Evolutionary conservation across 2,797 vertebrate genomes (phyloP).

Genomic region (Sternotherus odoratus): DNA sequence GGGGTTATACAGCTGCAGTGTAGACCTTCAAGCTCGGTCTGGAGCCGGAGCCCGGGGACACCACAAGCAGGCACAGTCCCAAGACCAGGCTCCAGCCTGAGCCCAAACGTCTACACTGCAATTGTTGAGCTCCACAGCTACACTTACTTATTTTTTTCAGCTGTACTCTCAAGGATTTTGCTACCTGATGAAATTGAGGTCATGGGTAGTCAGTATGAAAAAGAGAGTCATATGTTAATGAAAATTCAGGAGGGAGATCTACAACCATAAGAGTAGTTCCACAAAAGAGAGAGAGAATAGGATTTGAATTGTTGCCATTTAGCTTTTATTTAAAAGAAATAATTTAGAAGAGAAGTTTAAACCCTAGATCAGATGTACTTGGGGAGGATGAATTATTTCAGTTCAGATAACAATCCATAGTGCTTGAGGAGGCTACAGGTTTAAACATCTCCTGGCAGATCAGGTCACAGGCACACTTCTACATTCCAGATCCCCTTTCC

Average conservation of each 20-base stretch:
- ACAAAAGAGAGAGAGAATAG: background rate
- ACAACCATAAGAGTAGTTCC: background rate
- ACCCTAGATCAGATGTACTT: conserved; percentile 1
- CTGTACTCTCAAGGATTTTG: background rate
- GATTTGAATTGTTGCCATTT: conserved; percentile 59
- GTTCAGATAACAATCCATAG: background rate
- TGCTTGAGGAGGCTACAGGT: conserved; percentile 34
- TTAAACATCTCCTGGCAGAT: conserved; percentile 11
- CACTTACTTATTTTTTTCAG: background rate
- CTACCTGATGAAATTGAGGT: background rate
- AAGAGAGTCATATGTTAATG: background rate
- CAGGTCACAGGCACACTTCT: conserved; percentile 33
- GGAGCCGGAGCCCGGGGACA: background rate
- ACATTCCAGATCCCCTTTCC: conserved; percentile 37
- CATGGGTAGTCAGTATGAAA: background rate
- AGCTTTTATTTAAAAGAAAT: conserved; percentile 30
- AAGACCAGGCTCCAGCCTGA: background rate
- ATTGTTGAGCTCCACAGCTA: background rate
- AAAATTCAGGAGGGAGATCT: background rate
- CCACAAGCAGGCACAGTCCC: background rate
- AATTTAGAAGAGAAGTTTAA: conserved; percentile 50
- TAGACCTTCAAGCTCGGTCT: background rate
- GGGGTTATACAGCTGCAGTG: background rate
- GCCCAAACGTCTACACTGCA: background rate
- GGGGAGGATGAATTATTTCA: conserved; percentile 24